phyloP scores from a whole-genome alignment of 2,113 vertebrate genomes.

The Cyphomyrus plagiostoma region DNA sequence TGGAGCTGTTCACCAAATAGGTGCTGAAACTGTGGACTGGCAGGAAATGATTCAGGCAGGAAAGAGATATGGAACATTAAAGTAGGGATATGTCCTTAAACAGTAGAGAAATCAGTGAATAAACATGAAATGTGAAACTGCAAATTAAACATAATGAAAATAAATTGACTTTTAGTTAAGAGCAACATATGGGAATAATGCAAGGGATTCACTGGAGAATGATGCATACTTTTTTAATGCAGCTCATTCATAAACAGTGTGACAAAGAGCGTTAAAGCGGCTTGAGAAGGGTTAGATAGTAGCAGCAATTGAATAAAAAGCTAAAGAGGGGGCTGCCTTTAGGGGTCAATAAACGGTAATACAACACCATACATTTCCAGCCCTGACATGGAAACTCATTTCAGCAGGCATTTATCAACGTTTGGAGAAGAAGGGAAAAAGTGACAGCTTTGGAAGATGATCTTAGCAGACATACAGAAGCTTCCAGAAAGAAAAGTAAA shows the following conservation, averaged over 20 bases:
- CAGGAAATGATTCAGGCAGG: not conserved
- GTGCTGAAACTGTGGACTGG: conserved; percentile 1
- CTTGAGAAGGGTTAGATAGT: not conserved
- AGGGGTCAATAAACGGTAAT: not conserved
- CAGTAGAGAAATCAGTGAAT: not conserved
- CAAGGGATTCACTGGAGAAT: not conserved
- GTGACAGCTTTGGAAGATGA: not conserved
- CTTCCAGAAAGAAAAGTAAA: not conserved
- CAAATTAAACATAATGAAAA: not conserved
- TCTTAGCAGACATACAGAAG: conserved; percentile 7
- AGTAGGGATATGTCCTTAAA: too few species aligned
- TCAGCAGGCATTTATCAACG: not conserved
- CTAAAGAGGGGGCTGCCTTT: not conserved
- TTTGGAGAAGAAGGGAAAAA: not conserved
- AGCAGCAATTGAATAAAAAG: not conserved
- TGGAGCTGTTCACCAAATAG: conserved; percentile 12
- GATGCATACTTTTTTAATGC: not conserved
- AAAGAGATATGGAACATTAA: not conserved
- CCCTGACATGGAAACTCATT: not conserved
- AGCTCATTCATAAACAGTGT: not conserved
- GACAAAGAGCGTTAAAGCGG: not conserved
- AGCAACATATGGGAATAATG: not conserved
- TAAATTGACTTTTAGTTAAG: not conserved
- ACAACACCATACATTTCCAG: not conserved
- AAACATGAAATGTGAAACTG: not conserved